Percentiles rank a stretch among this genome's conserved stretches.
Conservation (phyloP, 2,888 invertebrate species). For the Drosophila paramelanica region DNA sequence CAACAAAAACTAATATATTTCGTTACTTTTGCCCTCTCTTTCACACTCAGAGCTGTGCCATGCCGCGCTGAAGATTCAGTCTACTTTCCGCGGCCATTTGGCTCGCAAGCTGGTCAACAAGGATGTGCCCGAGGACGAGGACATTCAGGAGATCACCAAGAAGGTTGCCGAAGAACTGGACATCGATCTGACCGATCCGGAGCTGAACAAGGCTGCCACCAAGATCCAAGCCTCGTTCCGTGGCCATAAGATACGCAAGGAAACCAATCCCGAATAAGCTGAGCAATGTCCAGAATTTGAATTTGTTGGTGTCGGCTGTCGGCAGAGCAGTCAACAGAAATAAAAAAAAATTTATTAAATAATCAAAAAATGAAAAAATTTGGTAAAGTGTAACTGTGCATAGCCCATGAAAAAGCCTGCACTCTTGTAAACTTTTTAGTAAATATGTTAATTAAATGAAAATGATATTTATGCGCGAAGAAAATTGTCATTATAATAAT, state of each 20-base stretch:
- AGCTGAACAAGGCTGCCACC: constrained; percentile 94
- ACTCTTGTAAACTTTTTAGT: constrained; percentile 69
- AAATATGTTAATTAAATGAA: constrained; percentile 66
- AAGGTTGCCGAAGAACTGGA: constrained; percentile 91
- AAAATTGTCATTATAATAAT: constrained; percentile 52
- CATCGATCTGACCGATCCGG: constrained; percentile 94
- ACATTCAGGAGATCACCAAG: constrained; percentile 86
- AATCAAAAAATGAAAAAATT: constrained; percentile 38
- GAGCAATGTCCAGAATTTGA: constrained; percentile 31
- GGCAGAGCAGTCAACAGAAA: constrained; percentile 45
- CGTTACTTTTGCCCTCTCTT: neutral
- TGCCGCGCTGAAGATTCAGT: constrained; percentile 96
- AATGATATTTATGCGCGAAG: constrained; percentile 35
- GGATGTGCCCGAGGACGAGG: constrained; percentile 85
- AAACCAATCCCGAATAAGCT: constrained; percentile 83
- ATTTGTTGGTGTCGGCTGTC: constrained; percentile 64
- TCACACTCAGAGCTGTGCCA: constrained; percentile 89
- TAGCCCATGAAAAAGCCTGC: constrained; percentile 47
- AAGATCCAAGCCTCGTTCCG: constrained; percentile 97
- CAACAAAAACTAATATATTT: constrained; percentile 14
- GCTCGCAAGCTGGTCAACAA: constrained; percentile 89
- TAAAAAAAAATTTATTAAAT: constrained; percentile 29
- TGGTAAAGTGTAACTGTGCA: constrained; percentile 68
- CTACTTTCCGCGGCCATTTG: constrained; percentile 95
- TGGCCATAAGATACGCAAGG: constrained; percentile 94